phyloP scores from a whole-genome alignment of 2,113 vertebrate genomes.

The Rattus norvegicus region GRCr8 NC_086025.1:38741001-38741500 shows the following conservation, averaged over 20 bases:
- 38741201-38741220: background rate
- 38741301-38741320: background rate
- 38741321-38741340: background rate
- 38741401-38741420: slow-evolving; percentile 57
- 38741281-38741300: background rate
- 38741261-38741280: background rate
- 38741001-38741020: too few species aligned
- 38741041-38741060: background rate
- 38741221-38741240: background rate
- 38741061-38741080: background rate
- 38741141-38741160: background rate
- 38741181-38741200: background rate
- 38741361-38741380: slow-evolving; percentile 42
- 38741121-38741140: background rate
- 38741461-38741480: slow-evolving; percentile 1
- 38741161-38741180: background rate
- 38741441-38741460: background rate
- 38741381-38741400: background rate
- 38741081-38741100: background rate
- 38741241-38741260: background rate
- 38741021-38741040: background rate
- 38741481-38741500: background rate
- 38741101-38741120: background rate
- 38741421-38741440: slow-evolving; percentile 16
- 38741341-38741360: background rate